Evolutionary conservation across 2,797 vertebrate genomes (phyloP).

Genomic region (Phrynocephalus guinanensis): DNA sequence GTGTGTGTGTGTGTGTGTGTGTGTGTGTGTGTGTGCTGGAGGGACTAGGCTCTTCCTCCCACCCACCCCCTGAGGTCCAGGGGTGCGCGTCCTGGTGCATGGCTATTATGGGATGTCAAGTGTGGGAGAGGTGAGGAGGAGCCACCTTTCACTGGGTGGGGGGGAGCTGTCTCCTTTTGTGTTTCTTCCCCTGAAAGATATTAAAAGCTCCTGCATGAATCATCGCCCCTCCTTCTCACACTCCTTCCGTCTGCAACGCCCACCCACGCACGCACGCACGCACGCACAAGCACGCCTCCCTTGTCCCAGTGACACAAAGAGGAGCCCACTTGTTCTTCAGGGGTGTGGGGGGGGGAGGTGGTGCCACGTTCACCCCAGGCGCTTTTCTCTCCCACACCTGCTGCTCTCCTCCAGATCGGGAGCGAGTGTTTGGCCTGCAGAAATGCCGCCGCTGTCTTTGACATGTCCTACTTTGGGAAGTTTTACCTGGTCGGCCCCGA

Average conservation of each 20-base stretch:
- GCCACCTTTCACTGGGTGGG: background rate
- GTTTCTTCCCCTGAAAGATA: background rate
- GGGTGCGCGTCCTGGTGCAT: background rate
- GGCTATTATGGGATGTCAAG: background rate
- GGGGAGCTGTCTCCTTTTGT: no score
- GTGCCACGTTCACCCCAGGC: no score
- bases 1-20: no score
- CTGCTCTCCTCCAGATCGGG: constrained; percentile 83
- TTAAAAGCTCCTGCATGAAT: constrained; percentile 14
- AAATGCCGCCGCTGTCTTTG: constrained; percentile 86
- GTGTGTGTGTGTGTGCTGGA: no score
- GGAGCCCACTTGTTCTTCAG: no score
- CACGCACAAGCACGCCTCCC: no score
- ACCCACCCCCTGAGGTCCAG: background rate
- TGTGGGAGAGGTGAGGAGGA: background rate
- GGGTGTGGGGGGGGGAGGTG: no score
- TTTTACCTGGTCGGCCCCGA: constrained; percentile 94
- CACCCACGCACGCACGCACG: no score
- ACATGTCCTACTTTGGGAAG: constrained; percentile 99
- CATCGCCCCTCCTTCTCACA: rapidly evolving
- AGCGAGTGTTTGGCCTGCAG: constrained; percentile 91
- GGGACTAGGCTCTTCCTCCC: no score
- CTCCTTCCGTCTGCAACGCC: background rate
- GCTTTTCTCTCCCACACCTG: background rate
- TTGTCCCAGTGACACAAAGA: no score